Base-by-base conservation (phyloP, 2,888 invertebrate species). In the Tuberolachnus salignus region DNA sequence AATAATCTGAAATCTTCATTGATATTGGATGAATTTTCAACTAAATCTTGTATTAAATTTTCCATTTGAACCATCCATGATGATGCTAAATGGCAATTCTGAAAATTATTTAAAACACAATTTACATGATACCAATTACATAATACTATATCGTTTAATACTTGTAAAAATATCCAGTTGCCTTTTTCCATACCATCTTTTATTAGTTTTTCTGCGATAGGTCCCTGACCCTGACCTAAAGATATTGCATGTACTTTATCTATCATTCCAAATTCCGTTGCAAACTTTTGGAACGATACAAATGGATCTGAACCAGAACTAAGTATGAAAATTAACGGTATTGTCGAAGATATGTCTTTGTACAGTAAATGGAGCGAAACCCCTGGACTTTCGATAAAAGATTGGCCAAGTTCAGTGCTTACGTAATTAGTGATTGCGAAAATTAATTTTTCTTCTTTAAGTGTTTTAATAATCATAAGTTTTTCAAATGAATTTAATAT, bases 221-320 rank as follows among this genome's bases (percentile, higher is more conserved):
- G 92, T 0, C 96, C 96, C 87, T 97, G 97, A 0, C 97, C 97
- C 84, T 92, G 92, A 0, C 97, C 97, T 13, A 97, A 86, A 0
- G 97, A 97, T 83, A 97, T 95, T 0, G 94, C 92, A 84, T 90
- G 90, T 82, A 91, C 89, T 82, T 89, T 89, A 6, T 90, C 91
- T 59, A 87, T 86, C 84, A 89, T 91, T 6, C 91, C 91, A 89
- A 91, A 91, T 82, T 93, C 92, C 0, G 88, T 87, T 0, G 94
- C 93, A 84, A 96, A 93, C 84, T 92, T 91, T 81, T 92, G 90
- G 84, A 96, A 94, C 0, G 91, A 90, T 23, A 92, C 89, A 85
- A 94, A 93, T 0, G 95, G 94, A 88, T 96, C 96, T 0, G 94
- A 95, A 0, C 96, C 96, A 0, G 93, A 91, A 82, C 94, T 94